Base-by-base conservation (phyloP, 1,140 invertebrate genomes). In the Diabrotica virgifera region DNA sequence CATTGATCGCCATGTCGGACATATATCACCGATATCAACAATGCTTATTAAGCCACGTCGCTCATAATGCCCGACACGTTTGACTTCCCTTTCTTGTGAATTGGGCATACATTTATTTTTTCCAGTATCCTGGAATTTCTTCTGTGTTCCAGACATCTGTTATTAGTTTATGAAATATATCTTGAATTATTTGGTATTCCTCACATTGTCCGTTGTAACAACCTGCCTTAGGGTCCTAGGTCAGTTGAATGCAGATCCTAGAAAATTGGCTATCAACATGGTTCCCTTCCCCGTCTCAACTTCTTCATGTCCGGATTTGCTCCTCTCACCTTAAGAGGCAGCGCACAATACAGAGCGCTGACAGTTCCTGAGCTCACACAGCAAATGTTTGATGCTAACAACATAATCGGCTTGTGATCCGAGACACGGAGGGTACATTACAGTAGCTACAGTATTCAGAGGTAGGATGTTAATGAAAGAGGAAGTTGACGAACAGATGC, bases 201-300 rank as follows among this genome's bases (percentile, higher is more conserved):
- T 89, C 63, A 92, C 86, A 78, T 86, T 90, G 87, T 93, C 91
- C 65, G 93, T 93, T 12, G 91, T 95, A 4, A 94, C 91, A 5
- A 89, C 88, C 2, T 90, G 88, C 77, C 77, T 92, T 77, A 65
- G 88, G 72, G 94, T 90, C 73, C 88, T 87, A 5, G 87, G 93
- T 66, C 92, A 94, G 76, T 76, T 94, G 67, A 95, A 95, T 76
- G 90, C 91, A 6, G 92, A 95, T 82, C 81, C 95, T 35, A 81
- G 91, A 7, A 95, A 94, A 80, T 78, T 95, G 51, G 90, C 91
- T 8, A 91, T 94, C 24, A 95, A 95, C 80, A 95, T 96, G 94
- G 92, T 95, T 10, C 93, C 93, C 40, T 96, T 92, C 82, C 89
- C 52, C 87, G 92, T 70, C 85, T 85, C 2, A 87, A 89, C 76